Evolutionary conservation across 2,888 invertebrate species (phyloP).

Genomic region (Tholera decimalis): DNA sequence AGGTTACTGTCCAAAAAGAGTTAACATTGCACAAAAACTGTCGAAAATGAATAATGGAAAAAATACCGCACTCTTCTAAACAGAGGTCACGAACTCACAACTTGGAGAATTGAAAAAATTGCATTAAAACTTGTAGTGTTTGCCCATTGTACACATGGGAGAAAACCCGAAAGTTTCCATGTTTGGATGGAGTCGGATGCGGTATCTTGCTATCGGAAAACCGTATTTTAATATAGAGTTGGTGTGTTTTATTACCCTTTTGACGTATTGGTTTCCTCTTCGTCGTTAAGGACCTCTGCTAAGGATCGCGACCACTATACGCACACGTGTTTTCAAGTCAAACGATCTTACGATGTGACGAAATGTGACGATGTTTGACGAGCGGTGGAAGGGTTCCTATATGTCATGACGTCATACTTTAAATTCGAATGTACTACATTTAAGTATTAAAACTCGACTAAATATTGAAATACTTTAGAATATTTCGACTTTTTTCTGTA

Average conservation of each 20-base stretch:
- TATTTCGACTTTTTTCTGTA: no score
- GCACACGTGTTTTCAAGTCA: no score
- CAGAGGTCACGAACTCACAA: constrained; percentile 29
- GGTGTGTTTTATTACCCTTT: background rate
- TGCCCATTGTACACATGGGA: constrained; percentile 39
- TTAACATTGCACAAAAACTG: constrained; percentile 18
- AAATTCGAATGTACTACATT: no score
- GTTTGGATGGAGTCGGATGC: constrained; percentile 19
- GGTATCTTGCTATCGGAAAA: constrained; percentile 1
- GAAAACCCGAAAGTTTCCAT: constrained; percentile 18
- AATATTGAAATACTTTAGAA: no score
- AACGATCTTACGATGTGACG: no score
- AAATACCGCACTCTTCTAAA: constrained; percentile 20
- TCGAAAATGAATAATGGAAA: constrained; percentile 43
- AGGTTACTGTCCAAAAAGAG: background rate
- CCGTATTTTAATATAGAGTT: background rate
- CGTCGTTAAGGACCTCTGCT: no score
- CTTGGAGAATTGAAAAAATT: constrained; percentile 51
- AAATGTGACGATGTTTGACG: no score
- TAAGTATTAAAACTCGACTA: no score
- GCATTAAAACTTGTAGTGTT: constrained; percentile 55
- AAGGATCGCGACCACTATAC: no score
- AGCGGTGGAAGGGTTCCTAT: no score
- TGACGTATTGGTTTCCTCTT: no score
- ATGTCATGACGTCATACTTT: no score